Evolutionary conservation across 2,797 vertebrate species (phyloP).

Genomic region (Takifugu rubripes): DNA sequence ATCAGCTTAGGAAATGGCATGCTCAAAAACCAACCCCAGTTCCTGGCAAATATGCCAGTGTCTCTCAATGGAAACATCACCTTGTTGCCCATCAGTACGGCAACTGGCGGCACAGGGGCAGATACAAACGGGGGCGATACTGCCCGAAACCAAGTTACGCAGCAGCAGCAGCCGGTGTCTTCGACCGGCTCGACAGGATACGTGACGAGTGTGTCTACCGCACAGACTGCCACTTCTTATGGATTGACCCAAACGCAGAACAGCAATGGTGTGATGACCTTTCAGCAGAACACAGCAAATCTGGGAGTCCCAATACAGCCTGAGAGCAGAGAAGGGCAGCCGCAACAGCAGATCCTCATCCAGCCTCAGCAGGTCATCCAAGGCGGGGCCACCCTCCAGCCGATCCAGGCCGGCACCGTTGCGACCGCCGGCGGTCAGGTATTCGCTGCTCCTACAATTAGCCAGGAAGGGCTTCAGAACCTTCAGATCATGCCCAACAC

Average conservation of each 20-base stretch:
- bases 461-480: conserved; percentile 90
- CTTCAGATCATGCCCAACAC: conserved; percentile 89
- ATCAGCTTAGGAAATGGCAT: conserved; percentile 83
- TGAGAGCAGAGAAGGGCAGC: conserved; percentile 76
- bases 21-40: conserved; percentile 90
- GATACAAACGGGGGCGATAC: conserved; percentile 57
- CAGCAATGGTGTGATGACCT: conserved; percentile 54
- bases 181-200: conserved; percentile 52
- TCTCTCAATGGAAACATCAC: conserved; percentile 95
- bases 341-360: conserved; percentile 89
- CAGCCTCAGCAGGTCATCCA: conserved; percentile 91
- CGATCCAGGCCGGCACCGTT: conserved; percentile 83
- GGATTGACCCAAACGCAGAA: conserved; percentile 68
- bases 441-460: conserved; percentile 87
- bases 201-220: conserved; percentile 72
- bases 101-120: conserved; percentile 37
- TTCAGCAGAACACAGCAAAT: conserved; percentile 61
- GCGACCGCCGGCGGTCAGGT: conserved; percentile 82
- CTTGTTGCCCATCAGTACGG: conserved; percentile 84
- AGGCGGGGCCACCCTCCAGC: conserved; percentile 83
- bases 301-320: conserved; percentile 66
- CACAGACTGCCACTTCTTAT: conserved; percentile 82
- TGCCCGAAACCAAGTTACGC: conserved; percentile 58
- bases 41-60: conserved; percentile 91
- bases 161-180: conserved; percentile 61